A percentile compares a stretch with the other conserved stretches of the same genome.
phyloP scores from a whole-genome alignment of 2,113 vertebrate genomes.

The Rhombomys opimus region DNA sequence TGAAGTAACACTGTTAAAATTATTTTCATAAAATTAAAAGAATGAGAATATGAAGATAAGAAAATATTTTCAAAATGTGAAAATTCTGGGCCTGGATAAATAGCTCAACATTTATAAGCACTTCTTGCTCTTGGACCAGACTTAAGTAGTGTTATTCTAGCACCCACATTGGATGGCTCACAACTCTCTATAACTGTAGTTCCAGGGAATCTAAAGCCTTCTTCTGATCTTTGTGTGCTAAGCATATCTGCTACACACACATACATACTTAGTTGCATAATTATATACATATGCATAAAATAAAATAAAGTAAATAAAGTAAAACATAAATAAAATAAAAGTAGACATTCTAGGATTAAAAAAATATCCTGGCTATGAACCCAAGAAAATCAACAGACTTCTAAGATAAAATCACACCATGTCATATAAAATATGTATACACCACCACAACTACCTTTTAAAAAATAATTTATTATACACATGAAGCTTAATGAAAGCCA shows the following conservation, averaged over 20 bases:
- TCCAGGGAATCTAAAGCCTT: too few species aligned
- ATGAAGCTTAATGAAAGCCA: neutral
- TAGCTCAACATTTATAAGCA: too few species aligned
- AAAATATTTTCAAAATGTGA: neutral
- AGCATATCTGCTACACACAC: neutral
- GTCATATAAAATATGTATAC: neutral
- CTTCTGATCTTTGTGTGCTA: too few species aligned
- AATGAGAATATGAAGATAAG: neutral
- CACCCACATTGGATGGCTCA: too few species aligned
- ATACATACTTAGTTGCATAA: neutral
- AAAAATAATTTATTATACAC: neutral
- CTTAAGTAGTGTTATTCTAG: too few species aligned
- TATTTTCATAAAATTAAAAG: neutral
- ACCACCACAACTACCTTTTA: neutral
- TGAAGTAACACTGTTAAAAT: too few species aligned
- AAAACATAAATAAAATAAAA: neutral
- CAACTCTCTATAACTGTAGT: too few species aligned
- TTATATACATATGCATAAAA: neutral
- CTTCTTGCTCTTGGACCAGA: too few species aligned
- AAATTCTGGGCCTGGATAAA: too few species aligned
- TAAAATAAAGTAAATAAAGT: neutral
- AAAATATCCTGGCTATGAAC: neutral
- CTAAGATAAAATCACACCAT: neutral
- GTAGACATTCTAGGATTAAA: neutral
- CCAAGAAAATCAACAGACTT: neutral